phyloP scores from a whole-genome alignment of 1,140 invertebrate genomes.

The Leptinotarsa undecemlineata region DNA sequence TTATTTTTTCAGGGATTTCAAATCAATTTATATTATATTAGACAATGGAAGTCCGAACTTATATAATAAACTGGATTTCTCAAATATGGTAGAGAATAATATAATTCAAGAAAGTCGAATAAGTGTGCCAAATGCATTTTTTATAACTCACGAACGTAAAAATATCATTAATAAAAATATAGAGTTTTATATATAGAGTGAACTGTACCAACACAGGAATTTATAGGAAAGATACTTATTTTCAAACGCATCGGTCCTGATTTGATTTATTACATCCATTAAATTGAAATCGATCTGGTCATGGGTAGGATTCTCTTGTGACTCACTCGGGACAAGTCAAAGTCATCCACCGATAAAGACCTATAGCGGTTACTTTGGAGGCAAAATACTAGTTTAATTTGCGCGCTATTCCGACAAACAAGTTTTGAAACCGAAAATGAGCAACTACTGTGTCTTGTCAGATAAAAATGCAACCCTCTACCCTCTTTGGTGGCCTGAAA shows the following conservation, averaged over 20 bases:
- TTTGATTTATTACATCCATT: not conserved
- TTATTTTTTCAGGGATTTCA: too few relatives aligned
- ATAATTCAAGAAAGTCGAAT: too few relatives aligned
- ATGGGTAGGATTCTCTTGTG: not conserved
- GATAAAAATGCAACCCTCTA: not conserved
- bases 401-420: not conserved
- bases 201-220: too few relatives aligned
- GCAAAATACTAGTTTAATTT: constrained; percentile 6
- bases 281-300: not conserved
- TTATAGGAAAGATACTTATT: too few relatives aligned
- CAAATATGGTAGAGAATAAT: too few relatives aligned
- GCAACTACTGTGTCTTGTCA: not conserved
- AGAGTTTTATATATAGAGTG: too few relatives aligned
- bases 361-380: not conserved
- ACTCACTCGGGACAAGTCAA: not conserved
- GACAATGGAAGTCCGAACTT: too few relatives aligned
- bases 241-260: not conserved
- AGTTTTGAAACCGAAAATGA: not conserved
- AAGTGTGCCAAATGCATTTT: too few relatives aligned
- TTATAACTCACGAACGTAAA: too few relatives aligned
- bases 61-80: too few relatives aligned
- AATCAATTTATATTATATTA: too few relatives aligned
- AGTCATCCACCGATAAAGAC: not conserved
- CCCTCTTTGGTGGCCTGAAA: constrained; percentile 1
- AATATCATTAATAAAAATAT: too few relatives aligned